Base-by-base conservation (phyloP, 2,113 vertebrate genomes). In the Laticauda laticaudata region DNA sequence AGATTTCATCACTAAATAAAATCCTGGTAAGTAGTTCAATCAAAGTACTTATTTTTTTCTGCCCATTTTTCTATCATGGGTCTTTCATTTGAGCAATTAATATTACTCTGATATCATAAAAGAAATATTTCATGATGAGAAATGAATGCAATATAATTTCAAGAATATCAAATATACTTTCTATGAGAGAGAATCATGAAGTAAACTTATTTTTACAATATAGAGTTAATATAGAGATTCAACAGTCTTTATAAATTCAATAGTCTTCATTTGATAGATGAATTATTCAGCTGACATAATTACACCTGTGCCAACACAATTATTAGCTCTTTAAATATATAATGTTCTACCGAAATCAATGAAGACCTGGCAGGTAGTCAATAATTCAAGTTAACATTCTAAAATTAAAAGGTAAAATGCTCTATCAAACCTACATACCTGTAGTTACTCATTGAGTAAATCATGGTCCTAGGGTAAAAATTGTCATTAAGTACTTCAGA, bases 401-500 rank as follows among this genome's bases (percentile, higher is more conserved):
- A 92, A 6, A n/a, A 87, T 2, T 91, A 89, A 86, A 90, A 59
- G 51, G 54, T 0, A 18, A 53, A 45, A 87, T 93, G 87, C 11
- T 89, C 64, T 90, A 93, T 3, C 45, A 90, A 87, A 20, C 34
- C 55, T 56, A 91, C 8, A 0, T 0, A 87, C 92, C 69, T 81
- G 90, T 90, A 93, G 21, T 34, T 81, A 56, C 43, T 61, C 69
- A 91, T 1, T 55, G 53, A 75, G 21, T n/a, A 91, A 56, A 75
- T 81, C 61, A 81, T 45, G 75, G 88, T 34, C 91, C n/a, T 86
- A 51, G 85, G 64, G 92, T 85, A 92, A 39, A 59, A 3, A 34
- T 90, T 92, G 59, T n/a, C 94, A 91, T 59, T 86, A 91, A 21
- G 15, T 87, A 86, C 14, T 5, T 75, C 92, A 91, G 91, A 48